phyloP scores from a whole-genome alignment of 2,797 vertebrate species.

The Brotula barbata region DNA sequence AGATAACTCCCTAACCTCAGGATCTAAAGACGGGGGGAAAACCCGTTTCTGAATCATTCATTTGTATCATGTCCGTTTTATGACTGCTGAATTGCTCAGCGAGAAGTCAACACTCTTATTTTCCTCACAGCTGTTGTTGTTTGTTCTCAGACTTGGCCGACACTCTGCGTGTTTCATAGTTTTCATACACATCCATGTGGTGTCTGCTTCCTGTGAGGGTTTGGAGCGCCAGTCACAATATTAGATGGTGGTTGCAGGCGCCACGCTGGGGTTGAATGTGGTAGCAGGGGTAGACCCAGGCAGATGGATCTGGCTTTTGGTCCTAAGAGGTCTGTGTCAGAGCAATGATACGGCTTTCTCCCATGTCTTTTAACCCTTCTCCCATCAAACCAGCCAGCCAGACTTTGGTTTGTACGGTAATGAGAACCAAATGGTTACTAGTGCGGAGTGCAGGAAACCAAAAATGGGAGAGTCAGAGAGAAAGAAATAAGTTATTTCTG shows the following conservation, averaged over 20 bases:
- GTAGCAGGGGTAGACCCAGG: conserved; percentile 75
- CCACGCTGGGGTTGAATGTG: conserved; percentile 53
- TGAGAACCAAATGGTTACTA: conserved; percentile 87
- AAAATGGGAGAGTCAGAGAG: conserved; percentile 34
- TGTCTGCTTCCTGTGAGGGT: conserved; percentile 64
- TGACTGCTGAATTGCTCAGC: conserved; percentile 41
- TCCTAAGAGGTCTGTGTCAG: conserved; percentile 78
- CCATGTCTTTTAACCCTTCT: conserved; percentile 68
- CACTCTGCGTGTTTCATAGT: conserved; percentile 60
- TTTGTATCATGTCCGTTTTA: conserved; percentile 44
- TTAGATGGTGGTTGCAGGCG: conserved; percentile 49
- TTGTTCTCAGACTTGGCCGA: conserved; percentile 65
- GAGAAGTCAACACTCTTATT: conserved; percentile 44
- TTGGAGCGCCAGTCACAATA: conserved; percentile 37
- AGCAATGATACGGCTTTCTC: conserved; percentile 74
- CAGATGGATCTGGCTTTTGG: conserved; percentile 78
- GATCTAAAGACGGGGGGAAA: conserved; percentile 26
- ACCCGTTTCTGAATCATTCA: conserved; percentile 57
- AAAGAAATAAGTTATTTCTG: conserved; percentile 46
- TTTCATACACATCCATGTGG: conserved; percentile 54
- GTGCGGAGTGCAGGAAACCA: conserved; percentile 35
- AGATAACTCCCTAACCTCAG: conserved; percentile 17
- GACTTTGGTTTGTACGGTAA: conserved; percentile 82
- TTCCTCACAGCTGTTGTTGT: conserved; percentile 65
- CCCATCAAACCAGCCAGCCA: conserved; percentile 75